Conservation (phyloP, 2,888 invertebrate genomes). For the Agelastica alni region DNA sequence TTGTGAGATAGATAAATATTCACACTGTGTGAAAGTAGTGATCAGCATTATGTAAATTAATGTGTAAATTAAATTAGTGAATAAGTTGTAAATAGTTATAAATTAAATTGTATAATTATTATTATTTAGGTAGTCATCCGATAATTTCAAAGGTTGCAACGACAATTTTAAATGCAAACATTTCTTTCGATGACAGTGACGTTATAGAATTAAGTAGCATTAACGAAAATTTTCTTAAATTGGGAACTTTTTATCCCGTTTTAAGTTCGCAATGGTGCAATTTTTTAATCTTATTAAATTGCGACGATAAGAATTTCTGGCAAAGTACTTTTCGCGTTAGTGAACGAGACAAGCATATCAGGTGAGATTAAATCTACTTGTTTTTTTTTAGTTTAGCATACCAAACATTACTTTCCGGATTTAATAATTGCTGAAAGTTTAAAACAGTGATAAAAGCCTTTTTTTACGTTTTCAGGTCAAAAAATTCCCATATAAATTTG, state of each 20-base stretch:
- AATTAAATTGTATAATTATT: too few relatives aligned
- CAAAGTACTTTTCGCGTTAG: conserved; percentile 41
- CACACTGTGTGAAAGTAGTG: too few relatives aligned
- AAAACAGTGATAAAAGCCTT: too few relatives aligned
- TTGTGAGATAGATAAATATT: too few relatives aligned
- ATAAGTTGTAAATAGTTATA: too few relatives aligned
- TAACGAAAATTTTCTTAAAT: conserved; percentile 62
- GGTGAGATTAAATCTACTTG: conserved; percentile 28
- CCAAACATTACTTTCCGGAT: too few relatives aligned
- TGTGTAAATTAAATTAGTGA: too few relatives aligned
- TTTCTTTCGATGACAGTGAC: conserved; percentile 38
- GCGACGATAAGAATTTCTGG: conserved; percentile 74
- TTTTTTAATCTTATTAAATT: conserved; percentile 73
- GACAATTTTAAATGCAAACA: conserved; percentile 32
- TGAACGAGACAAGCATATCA: conserved; percentile 27
- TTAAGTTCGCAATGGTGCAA: conserved; percentile 80
- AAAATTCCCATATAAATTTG: conserved; percentile 56
- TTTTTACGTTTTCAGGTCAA: conserved; percentile 45
- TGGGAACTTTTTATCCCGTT: conserved; percentile 65
- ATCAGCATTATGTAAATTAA: too few relatives aligned
- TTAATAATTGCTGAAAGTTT: too few relatives aligned
- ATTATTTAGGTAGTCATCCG: conserved; percentile 59
- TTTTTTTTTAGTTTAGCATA: neutral
- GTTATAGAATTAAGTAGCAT: conserved; percentile 60
- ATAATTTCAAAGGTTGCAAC: conserved; percentile 64